phyloP scores from a whole-genome alignment of 2,113 vertebrate species.

The Cygnus buccinator region DNA sequence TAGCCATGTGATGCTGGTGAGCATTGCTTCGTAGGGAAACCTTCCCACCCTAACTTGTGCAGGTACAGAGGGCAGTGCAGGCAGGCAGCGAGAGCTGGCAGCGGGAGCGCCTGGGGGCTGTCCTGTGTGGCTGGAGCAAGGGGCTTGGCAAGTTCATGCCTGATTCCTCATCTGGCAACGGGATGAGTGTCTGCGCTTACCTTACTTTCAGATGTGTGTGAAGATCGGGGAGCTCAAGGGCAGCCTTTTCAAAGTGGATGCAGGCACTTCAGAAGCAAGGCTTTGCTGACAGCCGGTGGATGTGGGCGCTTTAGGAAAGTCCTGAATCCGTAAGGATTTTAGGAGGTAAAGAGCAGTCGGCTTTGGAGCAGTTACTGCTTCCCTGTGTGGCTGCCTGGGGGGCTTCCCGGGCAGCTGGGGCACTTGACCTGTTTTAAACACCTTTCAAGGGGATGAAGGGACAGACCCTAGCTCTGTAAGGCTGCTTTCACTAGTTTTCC shows the following conservation, averaged over 20 bases:
- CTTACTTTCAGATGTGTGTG: background rate
- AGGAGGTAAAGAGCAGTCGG: background rate
- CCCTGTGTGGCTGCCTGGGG: background rate
- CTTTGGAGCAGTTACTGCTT: background rate
- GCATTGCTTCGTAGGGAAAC: background rate
- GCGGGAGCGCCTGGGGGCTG: fast-evolving
- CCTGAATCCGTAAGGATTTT: background rate
- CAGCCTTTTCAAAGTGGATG: background rate
- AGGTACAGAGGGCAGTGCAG: background rate
- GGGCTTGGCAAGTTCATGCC: background rate
- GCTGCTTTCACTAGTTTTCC: background rate
- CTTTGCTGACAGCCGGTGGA: background rate
- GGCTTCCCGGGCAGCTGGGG: background rate
- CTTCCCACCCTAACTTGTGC: background rate
- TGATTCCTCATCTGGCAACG: background rate
- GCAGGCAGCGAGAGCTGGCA: background rate
- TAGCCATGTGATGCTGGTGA: background rate
- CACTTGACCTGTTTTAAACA: background rate
- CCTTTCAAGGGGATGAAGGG: background rate
- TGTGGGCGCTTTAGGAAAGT: background rate
- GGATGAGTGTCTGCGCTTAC: background rate
- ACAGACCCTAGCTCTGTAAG: fast-evolving
- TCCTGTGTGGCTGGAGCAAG: background rate
- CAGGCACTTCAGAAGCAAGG: fast-evolving
- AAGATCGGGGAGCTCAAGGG: background rate